Base-by-base conservation (phyloP, 2,113 vertebrate genomes). In the Rhea americana region DNA sequence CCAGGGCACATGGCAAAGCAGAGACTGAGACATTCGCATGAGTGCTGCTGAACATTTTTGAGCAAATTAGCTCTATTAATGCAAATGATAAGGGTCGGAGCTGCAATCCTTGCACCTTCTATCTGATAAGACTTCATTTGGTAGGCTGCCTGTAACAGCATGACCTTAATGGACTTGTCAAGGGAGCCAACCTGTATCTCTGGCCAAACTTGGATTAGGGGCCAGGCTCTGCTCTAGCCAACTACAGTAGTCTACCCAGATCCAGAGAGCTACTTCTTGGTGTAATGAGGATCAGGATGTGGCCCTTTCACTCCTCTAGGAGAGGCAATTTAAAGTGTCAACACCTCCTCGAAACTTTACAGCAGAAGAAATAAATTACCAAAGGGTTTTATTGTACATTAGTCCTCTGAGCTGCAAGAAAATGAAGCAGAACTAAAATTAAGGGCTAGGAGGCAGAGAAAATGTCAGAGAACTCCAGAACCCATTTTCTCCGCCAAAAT, bases 31-130 rank as follows among this genome's bases (percentile, higher is more conserved):
- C 1, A 1, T 51, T 89, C 86, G 87, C 92, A 68, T 67, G 87
- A 87, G 93, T 8, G 68, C 89, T 89, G 86, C 94, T 39, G 92
- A 63, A 61, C 88, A 82, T 30, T 43, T 78, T 22, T 48, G 81
- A 95, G 89, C 95, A 93, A 95, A 96, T 97, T 92, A 97, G 91
- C 91, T 95, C 85, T 75, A 78, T 94, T 96, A 96, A 90, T 18
- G 4, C 77, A 89, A 88, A 86, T 24, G 73, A 81, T 88, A 80
- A 87, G 85, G 80, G 76, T 8, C 66, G 45, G 91, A 96, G 95
- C 93, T 70, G 81, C 74, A 59, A 26, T 55, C 62, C 61, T 58
- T 58, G 71, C 68, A 71, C 90, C 91, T 89, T 85, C 85, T 78
- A 55, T 92, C 91, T 93, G 93, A 85, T 93, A 89, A 89, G 87